These are phyloP conservation scores for Nomada fabriciana DNA, from an alignment of 2,888 invertebrate species.

Conservation along the genomic window DNA sequence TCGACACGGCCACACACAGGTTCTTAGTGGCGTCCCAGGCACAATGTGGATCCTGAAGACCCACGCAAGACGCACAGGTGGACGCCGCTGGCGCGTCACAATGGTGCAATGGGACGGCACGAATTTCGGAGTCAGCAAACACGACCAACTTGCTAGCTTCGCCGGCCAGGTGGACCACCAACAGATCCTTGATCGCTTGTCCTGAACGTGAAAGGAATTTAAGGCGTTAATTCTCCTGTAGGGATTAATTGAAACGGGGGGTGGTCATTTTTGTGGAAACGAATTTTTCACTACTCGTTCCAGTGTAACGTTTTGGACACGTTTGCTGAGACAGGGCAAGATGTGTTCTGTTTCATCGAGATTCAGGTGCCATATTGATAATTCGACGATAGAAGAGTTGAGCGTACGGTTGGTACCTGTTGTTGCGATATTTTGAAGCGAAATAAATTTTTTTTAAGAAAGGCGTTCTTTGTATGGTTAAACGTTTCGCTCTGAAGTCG, in stretches of 20 bases:
- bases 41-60: conserved; percentile 98
- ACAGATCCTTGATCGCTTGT: conserved; percentile 89
- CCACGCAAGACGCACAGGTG: conserved; percentile 92
- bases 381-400: too few species aligned
- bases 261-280: not conserved
- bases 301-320: too few species aligned
- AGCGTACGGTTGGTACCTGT: too few species aligned
- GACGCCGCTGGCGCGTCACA: conserved; percentile 86
- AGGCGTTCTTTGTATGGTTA: too few species aligned
- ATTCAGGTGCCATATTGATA: too few species aligned
- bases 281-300: not conserved
- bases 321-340: too few species aligned
- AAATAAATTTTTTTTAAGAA: too few species aligned
- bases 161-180: conserved; percentile 87
- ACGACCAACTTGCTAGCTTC: conserved; percentile 94
- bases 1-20: conserved; percentile 86
- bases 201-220: conserved; percentile 67
- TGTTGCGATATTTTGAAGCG: too few species aligned
- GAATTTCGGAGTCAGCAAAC: conserved; percentile 94
- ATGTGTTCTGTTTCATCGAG: too few species aligned
- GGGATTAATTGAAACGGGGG: not conserved
- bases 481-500: too few species aligned
- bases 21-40: conserved; percentile 93
- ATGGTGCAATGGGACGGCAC: conserved; percentile 93
- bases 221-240: conserved; percentile 14